phyloP scores from a whole-genome alignment of 2,888 invertebrate species.

The Corbicula japonica region DNA sequence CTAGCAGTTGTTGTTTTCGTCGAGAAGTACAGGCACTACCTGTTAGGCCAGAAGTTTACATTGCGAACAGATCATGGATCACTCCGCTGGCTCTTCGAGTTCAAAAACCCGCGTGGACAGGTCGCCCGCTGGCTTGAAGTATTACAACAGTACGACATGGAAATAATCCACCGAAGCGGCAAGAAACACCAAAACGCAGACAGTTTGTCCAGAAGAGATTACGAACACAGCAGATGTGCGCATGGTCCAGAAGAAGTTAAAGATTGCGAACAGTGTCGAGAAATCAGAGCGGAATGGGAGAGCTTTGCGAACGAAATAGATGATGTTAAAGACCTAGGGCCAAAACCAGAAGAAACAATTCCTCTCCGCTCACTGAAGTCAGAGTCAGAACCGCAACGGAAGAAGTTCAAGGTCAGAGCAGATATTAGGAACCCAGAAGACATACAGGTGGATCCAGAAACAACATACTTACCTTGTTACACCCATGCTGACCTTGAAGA shows the following conservation, averaged over 20 bases:
- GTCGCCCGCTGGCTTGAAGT: constrained; percentile 48
- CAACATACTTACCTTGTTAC: too few relatives aligned
- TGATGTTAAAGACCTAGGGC: constrained; percentile 26
- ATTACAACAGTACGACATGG: constrained; percentile 44
- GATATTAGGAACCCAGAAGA: too few relatives aligned
- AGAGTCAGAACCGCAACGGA: background rate
- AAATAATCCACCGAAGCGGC: constrained; percentile 37
- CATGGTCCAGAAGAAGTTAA: too few relatives aligned
- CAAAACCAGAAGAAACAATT: background rate
- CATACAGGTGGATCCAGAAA: too few relatives aligned
- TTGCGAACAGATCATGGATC: constrained; percentile 43
- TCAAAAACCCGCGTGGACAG: constrained; percentile 34
- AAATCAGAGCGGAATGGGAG: constrained; percentile 26
- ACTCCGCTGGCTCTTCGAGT: constrained; percentile 35
- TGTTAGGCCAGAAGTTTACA: constrained; percentile 37
- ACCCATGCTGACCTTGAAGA: background rate
- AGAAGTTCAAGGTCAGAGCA: background rate
- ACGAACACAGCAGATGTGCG: too few relatives aligned
- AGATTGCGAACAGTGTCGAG: constrained; percentile 30
- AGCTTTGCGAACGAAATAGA: constrained; percentile 37
- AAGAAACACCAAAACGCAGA: constrained; percentile 51
- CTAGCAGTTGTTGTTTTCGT: constrained; percentile 41
- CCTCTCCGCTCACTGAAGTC: background rate
- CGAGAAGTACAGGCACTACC: constrained; percentile 45
- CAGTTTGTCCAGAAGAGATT: constrained; percentile 28